phyloP scores from a whole-genome alignment of 2,888 invertebrate species.

The Bembecia ichneumoniformis region DNA sequence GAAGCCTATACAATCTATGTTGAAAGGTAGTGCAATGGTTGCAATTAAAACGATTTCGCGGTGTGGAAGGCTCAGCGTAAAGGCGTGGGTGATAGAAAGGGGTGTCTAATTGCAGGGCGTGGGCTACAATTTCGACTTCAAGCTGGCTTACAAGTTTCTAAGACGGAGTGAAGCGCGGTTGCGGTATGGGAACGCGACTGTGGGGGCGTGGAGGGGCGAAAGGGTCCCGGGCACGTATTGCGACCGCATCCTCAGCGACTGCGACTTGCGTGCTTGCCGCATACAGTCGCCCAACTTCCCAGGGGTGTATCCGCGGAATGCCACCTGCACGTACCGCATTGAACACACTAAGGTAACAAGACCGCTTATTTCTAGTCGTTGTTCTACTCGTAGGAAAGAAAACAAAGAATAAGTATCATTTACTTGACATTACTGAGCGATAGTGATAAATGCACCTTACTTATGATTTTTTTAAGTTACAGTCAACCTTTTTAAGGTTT shows the following conservation, averaged over 20 bases:
- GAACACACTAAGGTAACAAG: slow-evolving; percentile 69
- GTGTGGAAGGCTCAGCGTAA: neutral
- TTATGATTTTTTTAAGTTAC: no score
- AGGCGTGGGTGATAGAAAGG: neutral
- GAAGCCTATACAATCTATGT: no score
- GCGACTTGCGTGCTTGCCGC: slow-evolving; percentile 78
- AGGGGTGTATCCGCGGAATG: slow-evolving; percentile 89
- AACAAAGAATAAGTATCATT: no score
- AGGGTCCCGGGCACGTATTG: slow-evolving; percentile 83
- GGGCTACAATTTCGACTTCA: slow-evolving; percentile 87
- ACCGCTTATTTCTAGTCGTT: no score
- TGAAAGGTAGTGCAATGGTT: neutral
- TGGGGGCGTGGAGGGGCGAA: slow-evolving; percentile 82
- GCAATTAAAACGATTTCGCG: neutral
- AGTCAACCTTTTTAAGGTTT: no score
- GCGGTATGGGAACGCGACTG: slow-evolving; percentile 82
- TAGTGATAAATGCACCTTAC: no score
- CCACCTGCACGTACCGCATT: slow-evolving; percentile 84
- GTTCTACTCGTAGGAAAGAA: no score
- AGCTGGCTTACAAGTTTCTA: slow-evolving; percentile 87
- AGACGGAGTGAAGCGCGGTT: slow-evolving; percentile 81
- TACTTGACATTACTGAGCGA: no score
- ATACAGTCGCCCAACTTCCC: slow-evolving; percentile 93
- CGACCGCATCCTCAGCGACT: slow-evolving; percentile 84
- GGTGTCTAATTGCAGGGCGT: slow-evolving; percentile 68